Conservation (phyloP, 2,888 invertebrate species). For the Anthophora plumipes region DNA sequence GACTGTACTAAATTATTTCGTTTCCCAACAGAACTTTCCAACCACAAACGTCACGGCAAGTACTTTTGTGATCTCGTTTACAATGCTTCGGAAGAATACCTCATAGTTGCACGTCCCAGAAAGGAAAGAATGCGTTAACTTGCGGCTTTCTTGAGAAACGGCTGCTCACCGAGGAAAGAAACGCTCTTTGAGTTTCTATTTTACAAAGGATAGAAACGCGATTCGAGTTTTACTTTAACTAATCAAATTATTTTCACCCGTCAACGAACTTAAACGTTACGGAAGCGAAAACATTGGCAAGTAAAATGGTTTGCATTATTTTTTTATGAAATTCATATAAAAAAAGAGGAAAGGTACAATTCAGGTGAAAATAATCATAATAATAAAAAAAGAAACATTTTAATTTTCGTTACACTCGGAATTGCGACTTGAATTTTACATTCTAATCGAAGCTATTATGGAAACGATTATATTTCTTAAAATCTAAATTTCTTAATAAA, state of each 20-base stretch:
- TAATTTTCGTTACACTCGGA: not conserved
- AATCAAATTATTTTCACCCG: conserved; percentile 12
- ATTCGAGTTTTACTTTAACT: not conserved
- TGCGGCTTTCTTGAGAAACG: conserved; percentile 7
- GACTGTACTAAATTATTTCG: conserved; percentile 4
- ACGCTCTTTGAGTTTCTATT: not conserved
- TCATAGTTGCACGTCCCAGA: conserved; percentile 12
- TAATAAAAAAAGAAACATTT: not conserved
- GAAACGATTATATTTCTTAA: too few species aligned
- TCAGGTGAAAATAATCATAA: too few species aligned
- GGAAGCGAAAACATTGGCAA: not conserved
- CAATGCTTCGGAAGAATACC: conserved; percentile 12
- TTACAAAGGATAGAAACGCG: conserved; percentile 3
- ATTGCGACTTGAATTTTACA: not conserved
- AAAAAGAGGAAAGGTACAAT: too few species aligned
- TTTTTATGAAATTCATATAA: too few species aligned
- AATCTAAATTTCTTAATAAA: too few species aligned
- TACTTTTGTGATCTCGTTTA: conserved; percentile 20
- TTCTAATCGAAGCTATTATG: not conserved
- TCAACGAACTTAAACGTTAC: not conserved
- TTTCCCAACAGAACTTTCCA: conserved; percentile 10
- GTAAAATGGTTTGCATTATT: too few species aligned
- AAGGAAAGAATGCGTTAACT: conserved; percentile 35
- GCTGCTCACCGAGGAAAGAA: not conserved
- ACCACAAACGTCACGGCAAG: conserved; percentile 15